A percentile compares a stretch with the other conserved stretches of the same genome.
Conservation (phyloP, 1,140 invertebrate genomes). For the Psilanteris sp. region DNA sequence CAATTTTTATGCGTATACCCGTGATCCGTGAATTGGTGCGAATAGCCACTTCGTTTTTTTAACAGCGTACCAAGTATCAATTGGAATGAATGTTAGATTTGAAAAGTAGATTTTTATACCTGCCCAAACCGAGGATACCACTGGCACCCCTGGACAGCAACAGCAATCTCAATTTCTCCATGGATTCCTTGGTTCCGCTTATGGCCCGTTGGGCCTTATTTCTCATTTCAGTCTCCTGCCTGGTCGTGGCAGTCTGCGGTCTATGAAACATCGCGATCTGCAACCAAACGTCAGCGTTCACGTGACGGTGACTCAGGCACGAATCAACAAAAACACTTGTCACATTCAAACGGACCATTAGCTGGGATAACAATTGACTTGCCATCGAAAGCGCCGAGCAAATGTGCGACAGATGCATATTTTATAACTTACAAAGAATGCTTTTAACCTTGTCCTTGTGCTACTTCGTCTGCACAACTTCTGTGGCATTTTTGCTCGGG, state of each 20-base stretch:
- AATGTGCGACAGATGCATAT: conserved; percentile 6
- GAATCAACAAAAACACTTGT: background rate
- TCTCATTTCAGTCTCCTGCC: conserved; percentile 90
- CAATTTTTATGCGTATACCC: no score
- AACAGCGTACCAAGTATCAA: no score
- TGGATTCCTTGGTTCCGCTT: conserved; percentile 85
- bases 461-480: conserved; percentile 9
- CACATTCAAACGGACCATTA: conserved; percentile 11
- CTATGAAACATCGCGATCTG: conserved; percentile 82
- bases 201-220: conserved; percentile 84
- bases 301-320: conserved; percentile 22
- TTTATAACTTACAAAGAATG: conserved; percentile 29
- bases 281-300: conserved; percentile 27
- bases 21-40: no score
- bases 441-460: conserved; percentile 16
- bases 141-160: conserved; percentile 92
- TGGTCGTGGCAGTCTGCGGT: conserved; percentile 86
- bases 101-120: conserved; percentile 80
- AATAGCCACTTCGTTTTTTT: no score
- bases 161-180: conserved; percentile 90
- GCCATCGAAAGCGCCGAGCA: background rate
- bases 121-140: conserved; percentile 93
- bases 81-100: no score
- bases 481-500: no score
- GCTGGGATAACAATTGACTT: conserved; percentile 7